Percentiles rank a stretch among this genome's conserved stretches.
These are phyloP conservation scores for Syndactyla subalaris DNA, from an alignment of 2,797 vertebrate species.

Conservation along the genomic window DNA sequence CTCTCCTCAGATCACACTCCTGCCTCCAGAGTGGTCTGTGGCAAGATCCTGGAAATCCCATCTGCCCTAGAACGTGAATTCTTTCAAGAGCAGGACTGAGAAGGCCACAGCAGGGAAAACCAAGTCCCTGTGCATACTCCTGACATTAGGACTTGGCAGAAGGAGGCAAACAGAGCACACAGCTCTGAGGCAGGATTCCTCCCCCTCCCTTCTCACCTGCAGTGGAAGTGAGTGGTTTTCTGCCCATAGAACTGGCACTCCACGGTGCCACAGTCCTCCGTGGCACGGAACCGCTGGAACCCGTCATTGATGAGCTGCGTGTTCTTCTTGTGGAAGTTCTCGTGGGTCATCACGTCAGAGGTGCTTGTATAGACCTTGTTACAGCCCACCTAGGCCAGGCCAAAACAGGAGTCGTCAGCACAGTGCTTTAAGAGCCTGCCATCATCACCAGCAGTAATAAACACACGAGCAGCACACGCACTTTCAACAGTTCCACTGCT, in stretches of 20 bases:
- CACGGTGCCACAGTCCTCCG: constrained; percentile 95
- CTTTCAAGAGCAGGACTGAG: background rate
- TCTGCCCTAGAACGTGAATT: background rate
- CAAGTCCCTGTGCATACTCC: background rate
- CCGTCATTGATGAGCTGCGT: constrained; percentile 98
- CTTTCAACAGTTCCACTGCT: background rate
- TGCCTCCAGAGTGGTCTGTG: background rate
- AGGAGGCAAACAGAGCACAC: background rate
- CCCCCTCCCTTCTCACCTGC: constrained; percentile 84
- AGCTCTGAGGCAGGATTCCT: background rate
- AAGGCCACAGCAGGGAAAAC: background rate
- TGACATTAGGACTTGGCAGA: background rate
- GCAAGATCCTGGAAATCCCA: background rate
- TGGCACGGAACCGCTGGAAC: constrained; percentile 98
- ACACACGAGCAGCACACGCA: background rate
- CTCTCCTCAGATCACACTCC: background rate
- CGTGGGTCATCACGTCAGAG: constrained; percentile 98
- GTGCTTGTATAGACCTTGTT: constrained; percentile 99
- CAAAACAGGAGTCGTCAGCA: constrained; percentile 18
- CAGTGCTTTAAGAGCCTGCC: background rate
- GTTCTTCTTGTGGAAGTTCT: constrained; percentile 99
- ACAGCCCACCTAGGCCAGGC: constrained; percentile 89
- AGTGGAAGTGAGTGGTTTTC: constrained; percentile 99
- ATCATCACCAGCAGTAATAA: background rate
- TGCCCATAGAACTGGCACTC: constrained; percentile 98